Base-by-base conservation (phyloP, 2,113 vertebrate genomes). In the Aegithalos caudatus region DNA sequence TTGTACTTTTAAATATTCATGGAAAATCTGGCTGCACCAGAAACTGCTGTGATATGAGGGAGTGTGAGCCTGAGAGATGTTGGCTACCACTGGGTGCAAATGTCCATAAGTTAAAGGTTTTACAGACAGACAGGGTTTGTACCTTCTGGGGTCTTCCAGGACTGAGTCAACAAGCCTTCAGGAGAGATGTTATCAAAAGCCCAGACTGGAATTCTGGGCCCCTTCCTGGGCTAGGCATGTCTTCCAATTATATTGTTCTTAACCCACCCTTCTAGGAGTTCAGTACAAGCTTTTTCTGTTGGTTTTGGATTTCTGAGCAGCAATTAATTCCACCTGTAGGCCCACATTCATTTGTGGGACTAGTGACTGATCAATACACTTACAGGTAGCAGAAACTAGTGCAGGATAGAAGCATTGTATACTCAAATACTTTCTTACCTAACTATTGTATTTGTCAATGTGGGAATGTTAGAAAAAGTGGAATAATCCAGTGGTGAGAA, bases 391-490 rank as follows among this genome's bases (percentile, higher is more conserved):
- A 73, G 27, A 88, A 94, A 80, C 5, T 33, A 33, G 31, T 27
- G 28, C 18, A 9, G 4, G 7, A 23, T 12, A 38, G 25, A 81
- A 35, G 16, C 16, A 27, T 3, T 29, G 29, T 19, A 27, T 11
- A 64, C 40, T 74, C 45, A 22, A 35, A 56, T 45, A n/a, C 13
- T 40, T 84, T 86, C 98, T 97, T 97, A 99, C 99, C 98, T 98
- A 7, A 67, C 44, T 11, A 7, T 18, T 42, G 56, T 53, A 40
- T 65, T 97, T 94, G 78, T 90, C 88, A 88, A 16, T 48, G 80
- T 23, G 1, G 97, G 88, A 20, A 93, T 33, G 19, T 88, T 95
- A 10, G 98, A 96, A 81, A 98, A 91, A 82, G 73, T 83, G 9
- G 94, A 97, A 54, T 97, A 91, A 8, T 96, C 88, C 77, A 98